phyloP scores from a whole-genome alignment of 2,888 invertebrate genomes.

The Sesia bembeciformis region DNA sequence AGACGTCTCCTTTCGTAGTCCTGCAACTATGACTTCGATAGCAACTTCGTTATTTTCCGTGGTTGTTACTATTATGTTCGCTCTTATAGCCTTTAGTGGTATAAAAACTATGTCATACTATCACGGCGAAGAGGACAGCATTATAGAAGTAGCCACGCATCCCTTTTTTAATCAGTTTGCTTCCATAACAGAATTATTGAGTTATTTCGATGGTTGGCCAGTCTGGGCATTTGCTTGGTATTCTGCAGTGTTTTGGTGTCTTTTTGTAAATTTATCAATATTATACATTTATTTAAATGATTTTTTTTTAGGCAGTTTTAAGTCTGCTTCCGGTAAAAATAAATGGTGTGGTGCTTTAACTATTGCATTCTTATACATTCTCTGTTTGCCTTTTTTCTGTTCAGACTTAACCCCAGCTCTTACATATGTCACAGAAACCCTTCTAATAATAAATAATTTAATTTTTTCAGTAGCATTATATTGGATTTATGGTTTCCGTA shows the following conservation, averaged over 20 bases:
- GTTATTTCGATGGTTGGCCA: conserved; percentile 39
- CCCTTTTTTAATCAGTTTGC: conserved; percentile 39
- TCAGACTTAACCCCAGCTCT: conserved; percentile 43
- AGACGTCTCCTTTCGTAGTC: conserved; percentile 51
- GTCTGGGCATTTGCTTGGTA: conserved; percentile 55
- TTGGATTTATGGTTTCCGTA: conserved; percentile 53
- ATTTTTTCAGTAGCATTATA: conserved; percentile 48
- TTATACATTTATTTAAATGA: conserved; percentile 37
- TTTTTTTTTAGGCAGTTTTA: conserved; percentile 16
- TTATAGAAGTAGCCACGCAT: conserved; percentile 40
- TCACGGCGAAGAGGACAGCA: conserved; percentile 52
- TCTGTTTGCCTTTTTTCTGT: conserved; percentile 47
- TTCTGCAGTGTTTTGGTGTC: conserved; percentile 32
- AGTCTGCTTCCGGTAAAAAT: conserved; percentile 21
- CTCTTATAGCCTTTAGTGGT: conserved; percentile 42
- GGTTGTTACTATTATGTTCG: conserved; percentile 28
- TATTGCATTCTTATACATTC: conserved; percentile 21
- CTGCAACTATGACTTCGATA: conserved; percentile 53
- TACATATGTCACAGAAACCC: conserved; percentile 34
- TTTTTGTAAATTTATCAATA: conserved; percentile 46
- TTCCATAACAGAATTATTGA: conserved; percentile 44
- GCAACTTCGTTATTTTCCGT: conserved; percentile 34
- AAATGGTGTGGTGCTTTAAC: conserved; percentile 23
- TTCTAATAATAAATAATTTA: conserved; percentile 40
- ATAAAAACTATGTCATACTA: conserved; percentile 56